phyloP scores from a whole-genome alignment of 2,113 vertebrate species.

The Glaucidium brasilianum region DNA sequence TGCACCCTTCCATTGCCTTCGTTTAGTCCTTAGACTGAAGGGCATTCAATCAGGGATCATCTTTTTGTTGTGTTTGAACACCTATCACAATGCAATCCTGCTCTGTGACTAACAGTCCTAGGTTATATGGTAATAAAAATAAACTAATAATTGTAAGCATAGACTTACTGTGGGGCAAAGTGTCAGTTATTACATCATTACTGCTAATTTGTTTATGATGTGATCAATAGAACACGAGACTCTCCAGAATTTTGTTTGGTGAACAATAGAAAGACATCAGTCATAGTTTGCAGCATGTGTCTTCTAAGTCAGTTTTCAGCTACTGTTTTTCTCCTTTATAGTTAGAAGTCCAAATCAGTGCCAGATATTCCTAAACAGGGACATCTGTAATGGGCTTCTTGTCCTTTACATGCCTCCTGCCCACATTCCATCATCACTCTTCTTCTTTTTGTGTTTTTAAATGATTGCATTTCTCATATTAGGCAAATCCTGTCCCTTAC shows the following conservation, averaged over 20 bases:
- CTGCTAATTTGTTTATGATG: background rate
- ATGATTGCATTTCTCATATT: slow-evolving; percentile 68
- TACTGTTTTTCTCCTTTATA: background rate
- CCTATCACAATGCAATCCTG: background rate
- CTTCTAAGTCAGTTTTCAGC: background rate
- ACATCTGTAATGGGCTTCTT: slow-evolving; percentile 37
- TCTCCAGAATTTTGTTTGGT: background rate
- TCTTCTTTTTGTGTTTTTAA: slow-evolving; percentile 53
- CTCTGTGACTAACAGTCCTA: background rate
- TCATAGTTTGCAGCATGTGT: background rate
- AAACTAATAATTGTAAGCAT: background rate
- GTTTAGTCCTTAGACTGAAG: background rate
- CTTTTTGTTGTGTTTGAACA: background rate
- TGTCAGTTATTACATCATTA: background rate
- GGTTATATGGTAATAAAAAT: background rate
- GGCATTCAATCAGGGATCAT: background rate
- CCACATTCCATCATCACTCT: slow-evolving; percentile 44
- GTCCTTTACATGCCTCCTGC: slow-evolving; percentile 57
- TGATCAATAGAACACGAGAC: background rate
- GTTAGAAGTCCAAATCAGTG: slow-evolving; percentile 11
- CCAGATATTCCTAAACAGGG: slow-evolving; percentile 6
- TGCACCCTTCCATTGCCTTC: background rate
- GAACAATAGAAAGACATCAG: background rate
- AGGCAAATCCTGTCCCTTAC: slow-evolving; percentile 66
- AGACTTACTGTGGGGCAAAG: background rate